Base-by-base conservation (phyloP, 2,888 invertebrate species). In the Oxyscelio sp. region DNA sequence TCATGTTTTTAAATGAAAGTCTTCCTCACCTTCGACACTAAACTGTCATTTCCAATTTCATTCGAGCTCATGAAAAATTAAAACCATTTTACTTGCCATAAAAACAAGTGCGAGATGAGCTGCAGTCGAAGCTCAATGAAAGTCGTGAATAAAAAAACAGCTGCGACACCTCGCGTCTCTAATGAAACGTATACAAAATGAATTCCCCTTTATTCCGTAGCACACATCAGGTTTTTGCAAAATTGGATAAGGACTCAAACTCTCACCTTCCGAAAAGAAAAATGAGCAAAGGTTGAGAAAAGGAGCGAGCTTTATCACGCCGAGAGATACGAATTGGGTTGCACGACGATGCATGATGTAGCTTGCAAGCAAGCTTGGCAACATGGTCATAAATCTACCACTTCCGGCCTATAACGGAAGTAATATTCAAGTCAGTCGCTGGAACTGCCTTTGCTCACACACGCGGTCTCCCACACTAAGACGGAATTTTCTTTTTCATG, bases 311-410 rank as follows among this genome's bases (percentile, higher is more conserved):
- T 75, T 75, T 65, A 75, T 66, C 65, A 40, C 48, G 38, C n/a
- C 27, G 22, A 59, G 40, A 63, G 70, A 70, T 70, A 71, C 66
- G 74, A 50, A 73, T 80, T 66, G 65, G 50, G 66, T 66, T 73
- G 54, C 80, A 74, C 59, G 61, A 38, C 74, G 52, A 31, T 21
- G 48, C 58, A 43, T 68, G 77, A 75, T 61, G 75, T 52, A 61
- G 52, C 61, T 59, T 59, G 70, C 85, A 78, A 87, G 87, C 58
- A 65, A 66, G 85, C 83, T 81, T 85, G 88, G 85, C 84, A 79
- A n/a, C n/a, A n/a, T n/a, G n/a, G n/a, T n/a, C 89, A 91, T 92
- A 92, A 92, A 92, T 92, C 91, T 87, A 86, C 82, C 88, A 85
- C 90, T 91, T 91, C 90, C 91, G 90, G 86, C 87, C 89, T 88